Evolutionary conservation across 2,888 invertebrate genomes (phyloP).

Genomic region (Limnephilus rhombicus): DNA sequence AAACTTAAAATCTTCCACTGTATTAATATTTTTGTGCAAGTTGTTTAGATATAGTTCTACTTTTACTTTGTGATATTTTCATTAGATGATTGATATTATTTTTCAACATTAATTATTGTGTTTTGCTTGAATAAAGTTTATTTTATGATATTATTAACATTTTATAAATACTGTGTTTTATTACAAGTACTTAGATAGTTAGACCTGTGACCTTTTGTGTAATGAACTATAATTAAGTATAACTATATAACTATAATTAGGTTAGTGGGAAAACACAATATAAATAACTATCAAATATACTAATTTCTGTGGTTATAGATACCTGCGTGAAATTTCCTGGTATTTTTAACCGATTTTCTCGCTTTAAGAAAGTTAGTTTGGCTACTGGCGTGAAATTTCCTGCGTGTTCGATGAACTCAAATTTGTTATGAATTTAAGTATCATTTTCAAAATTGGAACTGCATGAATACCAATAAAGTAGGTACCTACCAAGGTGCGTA

Average conservation of each 20-base stretch:
- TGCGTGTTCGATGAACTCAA: too few species aligned
- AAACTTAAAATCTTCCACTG: neutral
- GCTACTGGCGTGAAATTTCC: too few species aligned
- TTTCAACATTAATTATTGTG: neutral
- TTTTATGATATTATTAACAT: neutral
- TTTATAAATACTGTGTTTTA: neutral
- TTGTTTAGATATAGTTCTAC: neutral
- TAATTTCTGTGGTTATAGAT: too few species aligned
- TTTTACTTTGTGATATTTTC: neutral
- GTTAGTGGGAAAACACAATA: neutral
- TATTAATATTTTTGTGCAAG: neutral
- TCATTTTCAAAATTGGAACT: too few species aligned
- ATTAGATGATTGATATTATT: neutral
- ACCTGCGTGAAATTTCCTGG: too few species aligned
- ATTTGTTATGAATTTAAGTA: too few species aligned
- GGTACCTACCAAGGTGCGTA: too few species aligned
- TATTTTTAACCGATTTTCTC: too few species aligned
- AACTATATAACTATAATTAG: neutral
- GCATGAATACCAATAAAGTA: too few species aligned
- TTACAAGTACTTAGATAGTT: neutral
- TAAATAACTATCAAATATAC: too few species aligned
- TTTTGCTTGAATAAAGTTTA: neutral
- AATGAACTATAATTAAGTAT: neutral
- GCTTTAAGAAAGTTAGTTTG: too few species aligned
- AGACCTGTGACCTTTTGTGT: neutral